A percentile compares a stretch with the other conserved stretches of the same genome.
phyloP scores from a whole-genome alignment of 2,113 vertebrate genomes.

The Beaufortia kweichowensis region DNA sequence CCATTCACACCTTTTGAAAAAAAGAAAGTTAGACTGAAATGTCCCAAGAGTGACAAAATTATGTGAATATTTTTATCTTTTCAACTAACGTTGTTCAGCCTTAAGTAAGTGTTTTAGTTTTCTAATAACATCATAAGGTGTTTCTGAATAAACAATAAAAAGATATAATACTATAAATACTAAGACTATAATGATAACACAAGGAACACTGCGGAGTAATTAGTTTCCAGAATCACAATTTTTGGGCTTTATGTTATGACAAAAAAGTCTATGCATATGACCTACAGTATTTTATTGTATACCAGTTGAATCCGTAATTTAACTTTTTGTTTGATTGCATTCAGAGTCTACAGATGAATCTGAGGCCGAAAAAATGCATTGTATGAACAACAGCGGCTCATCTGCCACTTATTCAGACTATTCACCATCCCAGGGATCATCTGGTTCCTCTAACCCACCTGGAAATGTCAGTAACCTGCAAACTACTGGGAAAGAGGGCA shows the following conservation, averaged over 20 bases:
- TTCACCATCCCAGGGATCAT: constrained; percentile 97
- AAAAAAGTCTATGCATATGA: constrained; percentile 5
- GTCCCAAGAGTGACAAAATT: too few species aligned
- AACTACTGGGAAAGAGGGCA: constrained; percentile 86
- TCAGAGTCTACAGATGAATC: constrained; percentile 96
- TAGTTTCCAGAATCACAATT: constrained; percentile 53
- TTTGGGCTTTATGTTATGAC: constrained; percentile 44
- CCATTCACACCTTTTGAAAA: too few species aligned
- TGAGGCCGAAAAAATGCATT: constrained; percentile 96
- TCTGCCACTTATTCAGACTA: constrained; percentile 99
- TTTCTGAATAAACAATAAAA: too few species aligned
- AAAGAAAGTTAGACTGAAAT: too few species aligned
- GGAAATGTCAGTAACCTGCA: constrained; percentile 86
- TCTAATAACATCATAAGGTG: too few species aligned
- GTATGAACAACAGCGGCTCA: constrained; percentile 98
- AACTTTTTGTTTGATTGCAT: constrained; percentile 28
- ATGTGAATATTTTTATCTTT: too few species aligned
- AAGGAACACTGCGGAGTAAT: constrained; percentile 60
- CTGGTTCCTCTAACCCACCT: constrained; percentile 91
- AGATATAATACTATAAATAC: too few species aligned
- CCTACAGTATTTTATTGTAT: constrained; percentile 1
- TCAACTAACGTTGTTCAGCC: too few species aligned
- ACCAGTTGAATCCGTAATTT: constrained; percentile 28
- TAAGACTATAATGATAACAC: too few species aligned
- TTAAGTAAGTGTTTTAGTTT: too few species aligned